phyloP scores from a whole-genome alignment of 1,140 invertebrate species.

The Bombyx mori region ASM3026992v2 NC_085128.1:1275501-1276000 shows the following conservation, averaged over 20 bases:
- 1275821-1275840: not conserved
- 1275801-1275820: not conserved
- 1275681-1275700: not conserved
- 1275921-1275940: slow-evolving; percentile 46
- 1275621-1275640: slow-evolving; percentile 55
- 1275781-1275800: not conserved
- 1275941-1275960: slow-evolving; percentile 41
- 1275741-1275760: not conserved
- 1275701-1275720: slow-evolving; percentile 1
- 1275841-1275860: slow-evolving; percentile 1
- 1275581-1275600: slow-evolving; percentile 39
- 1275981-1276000: slow-evolving; percentile 41
- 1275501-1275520: slow-evolving; percentile 21
- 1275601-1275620: slow-evolving; percentile 34
- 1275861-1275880: slow-evolving; percentile 7
- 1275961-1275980: slow-evolving; percentile 38
- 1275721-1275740: not conserved
- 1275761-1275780: not conserved
- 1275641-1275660: slow-evolving; percentile 50
- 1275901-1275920: slow-evolving; percentile 48
- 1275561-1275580: slow-evolving; percentile 51
- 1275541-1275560: slow-evolving; percentile 30
- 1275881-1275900: slow-evolving; percentile 38
- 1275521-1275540: slow-evolving; percentile 38
- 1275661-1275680: slow-evolving; percentile 9